These are phyloP conservation scores for Antheraea mylitta DNA, from an alignment of 1,140 invertebrate genomes.

Conservation along the genomic window DNA sequence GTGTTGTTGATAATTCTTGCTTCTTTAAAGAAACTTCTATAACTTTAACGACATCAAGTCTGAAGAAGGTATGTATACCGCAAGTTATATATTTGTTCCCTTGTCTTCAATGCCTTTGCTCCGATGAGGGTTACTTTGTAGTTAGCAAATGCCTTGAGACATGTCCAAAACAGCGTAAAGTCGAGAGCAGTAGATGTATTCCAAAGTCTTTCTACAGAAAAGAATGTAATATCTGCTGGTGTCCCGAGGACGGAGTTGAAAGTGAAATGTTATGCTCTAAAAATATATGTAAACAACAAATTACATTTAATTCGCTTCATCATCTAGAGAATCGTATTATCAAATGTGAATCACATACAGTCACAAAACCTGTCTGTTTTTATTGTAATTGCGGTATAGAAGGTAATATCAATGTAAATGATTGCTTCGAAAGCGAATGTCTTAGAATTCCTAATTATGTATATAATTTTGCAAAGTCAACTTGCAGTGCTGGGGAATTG, in stretches of 20 bases:
- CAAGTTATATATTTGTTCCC: constrained; percentile 60
- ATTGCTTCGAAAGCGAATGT: constrained; percentile 55
- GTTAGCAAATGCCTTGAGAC: constrained; percentile 53
- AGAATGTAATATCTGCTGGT: constrained; percentile 53
- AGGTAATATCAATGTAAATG: constrained; percentile 42
- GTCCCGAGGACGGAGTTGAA: constrained; percentile 42
- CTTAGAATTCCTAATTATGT: constrained; percentile 32
- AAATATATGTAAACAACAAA: constrained; percentile 28
- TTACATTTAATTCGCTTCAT: constrained; percentile 21
- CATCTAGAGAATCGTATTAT: constrained; percentile 26
- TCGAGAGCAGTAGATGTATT: constrained; percentile 33
- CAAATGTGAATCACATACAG: constrained; percentile 44
- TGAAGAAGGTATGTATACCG: constrained; percentile 44
- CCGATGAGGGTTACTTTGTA: constrained; percentile 47
- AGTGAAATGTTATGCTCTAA: constrained; percentile 43
- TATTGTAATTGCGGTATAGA: constrained; percentile 54
- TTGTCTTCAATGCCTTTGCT: constrained; percentile 60
- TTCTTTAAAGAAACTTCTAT: constrained; percentile 17
- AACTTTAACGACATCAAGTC: not conserved
- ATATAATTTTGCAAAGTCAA: constrained; percentile 23
- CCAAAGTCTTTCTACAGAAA: constrained; percentile 50
- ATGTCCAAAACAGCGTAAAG: constrained; percentile 31
- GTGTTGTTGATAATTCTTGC: constrained; percentile 51
- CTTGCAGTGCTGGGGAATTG: constrained; percentile 54
- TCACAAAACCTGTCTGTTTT: constrained; percentile 51